These are phyloP conservation scores for Lasioglossum marginatum DNA, from an alignment of 2,888 invertebrate species.

Conservation along the genomic window DNA sequence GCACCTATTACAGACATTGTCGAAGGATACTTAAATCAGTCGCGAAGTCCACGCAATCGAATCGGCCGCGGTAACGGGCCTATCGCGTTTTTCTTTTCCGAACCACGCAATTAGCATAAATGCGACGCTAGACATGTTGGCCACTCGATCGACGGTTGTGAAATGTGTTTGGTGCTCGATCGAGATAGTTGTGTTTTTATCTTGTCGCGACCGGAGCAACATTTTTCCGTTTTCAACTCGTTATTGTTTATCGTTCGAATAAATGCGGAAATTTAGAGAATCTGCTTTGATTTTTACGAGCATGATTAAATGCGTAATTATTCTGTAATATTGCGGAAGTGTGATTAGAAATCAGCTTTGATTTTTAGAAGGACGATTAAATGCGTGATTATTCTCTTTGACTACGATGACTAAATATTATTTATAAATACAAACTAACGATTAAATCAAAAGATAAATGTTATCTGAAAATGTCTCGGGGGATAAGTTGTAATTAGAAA, in stretches of 20 bases:
- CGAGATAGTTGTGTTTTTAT: conserved; percentile 11
- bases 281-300: background rate
- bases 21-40: conserved; percentile 64
- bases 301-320: background rate
- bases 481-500: background rate
- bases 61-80: conserved; percentile 37
- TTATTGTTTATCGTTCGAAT: background rate
- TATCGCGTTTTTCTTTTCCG: conserved; percentile 42
- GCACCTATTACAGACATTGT: conserved; percentile 28
- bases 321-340: background rate
- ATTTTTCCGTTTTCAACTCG: background rate
- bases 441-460: background rate
- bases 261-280: background rate
- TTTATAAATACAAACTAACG: too few species aligned
- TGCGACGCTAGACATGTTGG: conserved; percentile 47
- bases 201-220: background rate
- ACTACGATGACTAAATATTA: too few species aligned
- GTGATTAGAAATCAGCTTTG: too few species aligned
- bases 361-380: too few species aligned
- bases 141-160: conserved; percentile 18
- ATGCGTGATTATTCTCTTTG: too few species aligned
- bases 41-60: conserved; percentile 59
- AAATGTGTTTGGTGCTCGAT: conserved; percentile 42
- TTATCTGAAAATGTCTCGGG: background rate
- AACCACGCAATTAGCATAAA: conserved; percentile 59